Evolutionary conservation across 2,113 vertebrate species (phyloP).

Genomic region (Sisor rabdophorus): DNA sequence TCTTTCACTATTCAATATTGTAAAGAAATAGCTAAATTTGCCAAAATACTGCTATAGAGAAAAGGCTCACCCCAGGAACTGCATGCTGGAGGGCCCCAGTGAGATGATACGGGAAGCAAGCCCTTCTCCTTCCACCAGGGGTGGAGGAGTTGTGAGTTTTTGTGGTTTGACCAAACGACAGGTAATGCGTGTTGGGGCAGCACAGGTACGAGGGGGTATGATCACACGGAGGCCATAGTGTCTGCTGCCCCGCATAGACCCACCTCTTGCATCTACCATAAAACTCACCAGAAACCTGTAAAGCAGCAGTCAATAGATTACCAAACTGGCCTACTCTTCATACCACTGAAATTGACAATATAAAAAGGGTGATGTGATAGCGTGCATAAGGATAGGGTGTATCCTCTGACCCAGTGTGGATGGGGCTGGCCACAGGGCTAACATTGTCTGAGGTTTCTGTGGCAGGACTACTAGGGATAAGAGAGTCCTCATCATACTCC

Average conservation of each 20-base stretch:
- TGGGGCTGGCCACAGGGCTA: conserved; percentile 94
- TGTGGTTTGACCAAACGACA: conserved; percentile 95
- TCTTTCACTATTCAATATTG: not conserved
- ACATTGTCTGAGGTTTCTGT: conserved; percentile 97
- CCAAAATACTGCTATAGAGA: not conserved
- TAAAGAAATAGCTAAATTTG: not conserved
- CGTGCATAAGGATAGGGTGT: not conserved
- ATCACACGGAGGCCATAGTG: conserved; percentile 89
- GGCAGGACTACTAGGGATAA: conserved; percentile 94
- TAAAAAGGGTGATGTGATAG: not conserved
- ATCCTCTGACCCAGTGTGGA: conserved; percentile 88
- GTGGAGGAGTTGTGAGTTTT: conserved; percentile 83
- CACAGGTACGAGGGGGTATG: conserved; percentile 87
- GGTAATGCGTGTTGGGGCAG: conserved; percentile 89
- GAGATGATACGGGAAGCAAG: conserved; percentile 89
- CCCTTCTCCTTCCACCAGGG: conserved; percentile 89
- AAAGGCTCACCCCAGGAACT: conserved; percentile 85
- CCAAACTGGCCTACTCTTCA: not conserved
- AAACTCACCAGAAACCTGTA: conserved; percentile 94
- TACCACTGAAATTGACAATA: not conserved
- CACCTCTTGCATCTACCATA: conserved; percentile 95
- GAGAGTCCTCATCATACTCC: conserved; percentile 92
- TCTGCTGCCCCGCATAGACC: conserved; percentile 92
- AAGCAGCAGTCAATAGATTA: conserved; percentile 16
- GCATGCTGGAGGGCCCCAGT: conserved; percentile 85